Percentiles rank a stretch among this genome's conserved stretches.
These are phyloP conservation scores for Archips xylosteana DNA, from an alignment of 2,888 invertebrate species.

Conservation along the genomic window DNA sequence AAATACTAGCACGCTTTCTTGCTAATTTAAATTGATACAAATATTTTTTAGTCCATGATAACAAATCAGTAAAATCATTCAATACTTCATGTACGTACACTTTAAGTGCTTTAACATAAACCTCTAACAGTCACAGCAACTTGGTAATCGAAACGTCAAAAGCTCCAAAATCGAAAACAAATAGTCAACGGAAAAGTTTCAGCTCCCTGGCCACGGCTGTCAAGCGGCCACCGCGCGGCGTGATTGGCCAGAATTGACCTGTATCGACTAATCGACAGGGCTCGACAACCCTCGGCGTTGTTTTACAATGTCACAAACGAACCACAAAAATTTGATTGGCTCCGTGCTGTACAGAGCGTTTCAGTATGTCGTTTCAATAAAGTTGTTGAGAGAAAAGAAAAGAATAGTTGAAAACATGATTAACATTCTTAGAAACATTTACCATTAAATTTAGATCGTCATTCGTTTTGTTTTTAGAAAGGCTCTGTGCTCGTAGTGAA, in stretches of 20 bases:
- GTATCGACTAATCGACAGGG: constrained; percentile 45
- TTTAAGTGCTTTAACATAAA: no score
- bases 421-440: no score
- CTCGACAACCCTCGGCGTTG: constrained; percentile 39
- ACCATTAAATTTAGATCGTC: no score
- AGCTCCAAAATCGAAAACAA: constrained; percentile 9
- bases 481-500: no score
- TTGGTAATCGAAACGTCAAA: constrained; percentile 13
- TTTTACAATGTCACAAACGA: constrained; percentile 33
- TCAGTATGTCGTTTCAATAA: not conserved
- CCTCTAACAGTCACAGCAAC: not conserved
- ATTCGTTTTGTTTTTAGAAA: no score
- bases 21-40: no score
- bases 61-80: no score
- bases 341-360: constrained; percentile 11
- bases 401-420: no score
- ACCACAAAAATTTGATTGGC: constrained; percentile 37
- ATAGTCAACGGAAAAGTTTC: constrained; percentile 52
- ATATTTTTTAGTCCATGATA: no score
- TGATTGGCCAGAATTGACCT: constrained; percentile 71
- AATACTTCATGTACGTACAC: no score
- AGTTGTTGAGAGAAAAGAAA: not conserved
- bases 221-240: constrained; percentile 56
- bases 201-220: constrained; percentile 45
- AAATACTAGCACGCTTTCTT: no score